Evolutionary conservation across 2,888 invertebrate species (phyloP).

Genomic region (Papilio demoleus): DNA sequence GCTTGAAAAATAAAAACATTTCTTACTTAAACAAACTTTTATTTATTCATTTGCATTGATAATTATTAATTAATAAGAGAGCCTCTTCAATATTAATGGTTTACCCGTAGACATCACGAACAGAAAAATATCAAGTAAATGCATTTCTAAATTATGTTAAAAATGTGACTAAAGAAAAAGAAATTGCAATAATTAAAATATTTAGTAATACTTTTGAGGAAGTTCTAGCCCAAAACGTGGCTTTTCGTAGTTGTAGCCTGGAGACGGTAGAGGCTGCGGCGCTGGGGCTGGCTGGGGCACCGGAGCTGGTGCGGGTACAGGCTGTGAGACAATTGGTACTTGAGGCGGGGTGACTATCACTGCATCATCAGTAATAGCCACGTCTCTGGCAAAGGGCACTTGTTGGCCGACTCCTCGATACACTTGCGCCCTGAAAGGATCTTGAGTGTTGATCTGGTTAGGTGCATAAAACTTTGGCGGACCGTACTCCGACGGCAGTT

Average conservation of each 20-base stretch:
- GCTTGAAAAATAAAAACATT: slow-evolving; percentile 31
- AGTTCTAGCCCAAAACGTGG: slow-evolving; percentile 73
- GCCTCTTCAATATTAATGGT: slow-evolving; percentile 25
- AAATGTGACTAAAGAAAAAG: neutral
- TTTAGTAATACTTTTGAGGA: slow-evolving; percentile 63
- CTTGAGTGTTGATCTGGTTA: slow-evolving; percentile 47
- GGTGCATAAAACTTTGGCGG: slow-evolving; percentile 52
- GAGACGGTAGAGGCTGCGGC: slow-evolving; percentile 52
- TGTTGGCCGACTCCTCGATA: slow-evolving; percentile 54
- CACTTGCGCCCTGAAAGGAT: slow-evolving; percentile 52
- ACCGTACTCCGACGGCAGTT: slow-evolving; percentile 64
- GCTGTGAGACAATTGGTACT: slow-evolving; percentile 60
- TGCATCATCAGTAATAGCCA: slow-evolving; percentile 75
- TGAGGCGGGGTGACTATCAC: slow-evolving; percentile 77
- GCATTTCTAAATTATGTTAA: neutral
- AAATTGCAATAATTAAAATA: neutral
- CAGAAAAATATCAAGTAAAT: neutral
- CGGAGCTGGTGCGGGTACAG: slow-evolving; percentile 54
- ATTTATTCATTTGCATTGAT: slow-evolving; percentile 16
- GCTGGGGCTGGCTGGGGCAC: slow-evolving; percentile 49
- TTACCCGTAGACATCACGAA: slow-evolving; percentile 38
- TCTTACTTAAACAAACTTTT: slow-evolving; percentile 16
- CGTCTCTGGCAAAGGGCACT: slow-evolving; percentile 64
- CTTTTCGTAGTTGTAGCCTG: slow-evolving; percentile 72
- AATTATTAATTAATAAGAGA: slow-evolving; percentile 30